Percentiles rank a stretch among this genome's conserved stretches.
Conservation (phyloP, 2,113 vertebrate genomes). For the Microtus oregoni region DNA sequence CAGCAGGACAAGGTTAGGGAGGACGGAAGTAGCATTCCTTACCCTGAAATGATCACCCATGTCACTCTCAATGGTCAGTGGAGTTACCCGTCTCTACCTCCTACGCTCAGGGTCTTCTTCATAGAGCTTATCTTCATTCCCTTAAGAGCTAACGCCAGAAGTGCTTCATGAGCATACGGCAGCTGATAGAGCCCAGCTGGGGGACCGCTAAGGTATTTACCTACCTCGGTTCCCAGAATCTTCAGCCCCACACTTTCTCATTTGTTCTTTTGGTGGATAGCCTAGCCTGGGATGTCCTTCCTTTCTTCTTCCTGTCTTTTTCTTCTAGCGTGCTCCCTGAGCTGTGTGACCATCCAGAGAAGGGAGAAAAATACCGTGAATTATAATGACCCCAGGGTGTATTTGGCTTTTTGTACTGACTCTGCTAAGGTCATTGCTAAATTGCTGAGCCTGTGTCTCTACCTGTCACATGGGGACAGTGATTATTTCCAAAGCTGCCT, state of each 20-base stretch:
- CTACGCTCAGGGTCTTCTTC: not conserved
- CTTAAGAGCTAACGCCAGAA: not conserved
- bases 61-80: not conserved
- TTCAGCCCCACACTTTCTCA: not conserved
- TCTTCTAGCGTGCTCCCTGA: not conserved
- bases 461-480: not conserved
- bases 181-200: not conserved
- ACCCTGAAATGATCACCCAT: fast-evolving
- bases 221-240: not conserved
- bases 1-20: fast-evolving
- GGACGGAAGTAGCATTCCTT: fast-evolving
- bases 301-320: not conserved
- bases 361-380: not conserved
- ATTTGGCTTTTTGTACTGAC: not conserved
- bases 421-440: not conserved
- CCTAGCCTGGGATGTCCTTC: not conserved
- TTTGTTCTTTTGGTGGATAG: not conserved
- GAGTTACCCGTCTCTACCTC: not conserved
- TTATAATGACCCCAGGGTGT: not conserved
- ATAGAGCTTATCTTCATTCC: not conserved
- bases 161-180: not conserved
- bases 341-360: not conserved
- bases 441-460: not conserved
- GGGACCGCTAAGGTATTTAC: not conserved
- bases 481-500: not conserved